These are phyloP conservation scores for Hystrix brachyura DNA, from an alignment of 2,113 vertebrate species.

Conservation along the genomic window DNA sequence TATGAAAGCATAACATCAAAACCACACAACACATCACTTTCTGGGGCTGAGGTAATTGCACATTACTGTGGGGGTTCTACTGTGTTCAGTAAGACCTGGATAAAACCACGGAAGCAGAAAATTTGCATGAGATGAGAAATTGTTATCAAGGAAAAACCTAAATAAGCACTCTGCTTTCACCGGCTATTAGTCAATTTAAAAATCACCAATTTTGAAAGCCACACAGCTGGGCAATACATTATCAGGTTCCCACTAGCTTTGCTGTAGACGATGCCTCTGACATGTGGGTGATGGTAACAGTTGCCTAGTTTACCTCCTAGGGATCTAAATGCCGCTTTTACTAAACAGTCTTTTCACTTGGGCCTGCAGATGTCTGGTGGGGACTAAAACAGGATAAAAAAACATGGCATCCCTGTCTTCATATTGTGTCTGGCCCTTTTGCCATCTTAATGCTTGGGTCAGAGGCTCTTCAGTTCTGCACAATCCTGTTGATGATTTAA, in stretches of 20 bases:
- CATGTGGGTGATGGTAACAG: background rate
- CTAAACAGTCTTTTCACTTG: background rate
- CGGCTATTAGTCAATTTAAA: too few species aligned
- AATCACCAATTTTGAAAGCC: background rate
- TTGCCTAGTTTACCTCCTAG: background rate
- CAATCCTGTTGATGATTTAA: background rate
- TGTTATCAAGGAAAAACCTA: too few species aligned
- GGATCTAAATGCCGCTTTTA: background rate
- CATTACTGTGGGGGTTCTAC: too few species aligned
- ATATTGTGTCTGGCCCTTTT: background rate
- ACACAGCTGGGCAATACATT: background rate
- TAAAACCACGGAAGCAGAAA: too few species aligned
- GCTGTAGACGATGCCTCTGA: background rate
- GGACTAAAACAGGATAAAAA: background rate
- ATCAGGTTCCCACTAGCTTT: background rate
- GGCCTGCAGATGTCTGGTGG: background rate
- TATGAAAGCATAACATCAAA: constrained; percentile 47
- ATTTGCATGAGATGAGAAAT: too few species aligned
- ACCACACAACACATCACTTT: constrained; percentile 42
- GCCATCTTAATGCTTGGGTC: background rate
- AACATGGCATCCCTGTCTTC: background rate
- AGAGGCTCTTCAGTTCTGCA: background rate
- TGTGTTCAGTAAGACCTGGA: too few species aligned
- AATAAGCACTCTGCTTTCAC: too few species aligned
- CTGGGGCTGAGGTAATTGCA: background rate